phyloP scores from a whole-genome alignment of 2,888 invertebrate genomes.

The Drosophila incognita region DNA sequence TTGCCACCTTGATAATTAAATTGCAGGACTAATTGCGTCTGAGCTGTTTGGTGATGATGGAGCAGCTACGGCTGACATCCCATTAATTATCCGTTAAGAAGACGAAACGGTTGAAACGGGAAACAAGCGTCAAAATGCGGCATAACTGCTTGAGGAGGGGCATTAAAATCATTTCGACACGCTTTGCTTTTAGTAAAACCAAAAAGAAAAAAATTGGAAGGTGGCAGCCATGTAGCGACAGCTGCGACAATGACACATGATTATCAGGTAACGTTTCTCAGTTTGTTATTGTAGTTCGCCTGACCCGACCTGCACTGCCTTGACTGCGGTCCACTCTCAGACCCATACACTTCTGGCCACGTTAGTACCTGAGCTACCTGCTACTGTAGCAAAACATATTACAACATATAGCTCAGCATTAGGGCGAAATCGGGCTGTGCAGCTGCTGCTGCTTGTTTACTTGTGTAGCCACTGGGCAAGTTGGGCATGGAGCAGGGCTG shows the following conservation, averaged over 20 bases:
- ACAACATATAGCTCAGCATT: slow-evolving; percentile 62
- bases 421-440: slow-evolving; percentile 11
- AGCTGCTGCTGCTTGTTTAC: slow-evolving; percentile 25
- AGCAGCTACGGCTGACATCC: slow-evolving; percentile 61
- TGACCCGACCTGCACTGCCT: slow-evolving; percentile 46
- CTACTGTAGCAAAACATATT: slow-evolving; percentile 57
- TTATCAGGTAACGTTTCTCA: slow-evolving; percentile 60
- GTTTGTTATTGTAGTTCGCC: slow-evolving; percentile 50
- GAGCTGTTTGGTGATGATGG: slow-evolving; percentile 49
- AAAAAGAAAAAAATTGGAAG: background rate
- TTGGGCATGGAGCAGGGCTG: background rate
- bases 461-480: slow-evolving; percentile 36
- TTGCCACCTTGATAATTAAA: slow-evolving; percentile 52
- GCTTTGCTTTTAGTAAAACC: background rate
- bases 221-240: slow-evolving; percentile 52
- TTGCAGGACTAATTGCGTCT: slow-evolving; percentile 54
- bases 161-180: slow-evolving; percentile 38
- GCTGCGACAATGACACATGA: slow-evolving; percentile 79
- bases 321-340: slow-evolving; percentile 27
- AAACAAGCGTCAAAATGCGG: slow-evolving; percentile 23
- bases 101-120: slow-evolving; percentile 17
- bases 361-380: slow-evolving; percentile 20
- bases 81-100: slow-evolving; percentile 67
- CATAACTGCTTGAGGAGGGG: background rate
- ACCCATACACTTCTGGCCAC: slow-evolving; percentile 3